Percentiles rank a stretch among this genome's conserved stretches.
Conservation (phyloP, 2,888 invertebrate genomes). For the Volucella inanis region DNA sequence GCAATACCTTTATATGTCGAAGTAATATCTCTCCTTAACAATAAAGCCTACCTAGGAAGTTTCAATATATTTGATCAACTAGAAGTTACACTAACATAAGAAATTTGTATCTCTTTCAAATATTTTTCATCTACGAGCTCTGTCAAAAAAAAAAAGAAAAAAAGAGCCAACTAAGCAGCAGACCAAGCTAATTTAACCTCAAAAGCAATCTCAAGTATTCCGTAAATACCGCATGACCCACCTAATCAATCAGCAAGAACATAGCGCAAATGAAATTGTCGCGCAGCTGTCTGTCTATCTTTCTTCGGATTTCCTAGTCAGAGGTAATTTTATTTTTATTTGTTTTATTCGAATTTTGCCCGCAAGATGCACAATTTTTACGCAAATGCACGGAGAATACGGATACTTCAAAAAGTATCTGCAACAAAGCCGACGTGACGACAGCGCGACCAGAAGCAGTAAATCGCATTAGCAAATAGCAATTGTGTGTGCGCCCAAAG, state of each 20-base stretch:
- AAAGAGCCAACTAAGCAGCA: no score
- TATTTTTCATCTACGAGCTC: no score
- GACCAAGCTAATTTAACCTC: no score
- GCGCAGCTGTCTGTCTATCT: constrained; percentile 49
- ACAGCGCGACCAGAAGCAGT: constrained; percentile 19
- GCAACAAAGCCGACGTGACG: constrained; percentile 33
- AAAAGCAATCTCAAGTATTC: constrained; percentile 14
- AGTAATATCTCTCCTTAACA: no score
- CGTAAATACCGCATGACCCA: constrained; percentile 16
- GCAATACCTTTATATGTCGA: no score
- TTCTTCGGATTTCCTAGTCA: constrained; percentile 13
- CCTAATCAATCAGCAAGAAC: constrained; percentile 42
- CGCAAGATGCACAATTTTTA: constrained; percentile 40
- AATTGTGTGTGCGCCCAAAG: constrained; percentile 60
- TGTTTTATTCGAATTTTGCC: not conserved
- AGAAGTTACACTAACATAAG: no score
- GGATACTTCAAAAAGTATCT: not conserved
- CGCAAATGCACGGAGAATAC: not conserved
- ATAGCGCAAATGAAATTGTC: constrained; percentile 41
- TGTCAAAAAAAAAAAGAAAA: no score
- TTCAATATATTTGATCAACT: no score
- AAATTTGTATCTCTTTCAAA: no score
- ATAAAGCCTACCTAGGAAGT: no score
- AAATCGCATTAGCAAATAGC: constrained; percentile 69
- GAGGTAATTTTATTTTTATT: not conserved